Percentiles rank a stretch among this genome's conserved stretches.
Conservation (phyloP, 92 coral and sea anemone genomes). For the Heliopora coerulea region DNA sequence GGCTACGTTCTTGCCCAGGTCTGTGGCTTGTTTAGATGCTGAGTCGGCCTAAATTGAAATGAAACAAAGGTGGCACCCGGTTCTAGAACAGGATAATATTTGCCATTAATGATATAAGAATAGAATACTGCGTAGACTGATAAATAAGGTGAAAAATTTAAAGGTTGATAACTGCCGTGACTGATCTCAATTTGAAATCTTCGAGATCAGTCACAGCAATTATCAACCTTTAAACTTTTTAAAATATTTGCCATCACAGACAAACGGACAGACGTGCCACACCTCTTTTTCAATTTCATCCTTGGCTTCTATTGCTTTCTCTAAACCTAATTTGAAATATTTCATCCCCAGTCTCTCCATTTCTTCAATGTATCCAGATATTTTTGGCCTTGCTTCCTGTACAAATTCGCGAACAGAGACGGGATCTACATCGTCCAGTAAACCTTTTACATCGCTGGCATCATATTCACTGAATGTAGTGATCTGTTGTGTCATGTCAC, state of each 20-base stretch:
- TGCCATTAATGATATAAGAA: too few relatives aligned
- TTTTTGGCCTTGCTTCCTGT: slow-evolving; percentile 79
- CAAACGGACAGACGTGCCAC: too few relatives aligned
- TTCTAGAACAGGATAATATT: too few relatives aligned
- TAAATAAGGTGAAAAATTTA: too few relatives aligned
- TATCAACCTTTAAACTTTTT: too few relatives aligned
- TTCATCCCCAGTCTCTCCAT: slow-evolving; percentile 65
- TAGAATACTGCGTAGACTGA: too few relatives aligned
- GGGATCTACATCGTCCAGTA: slow-evolving; percentile 84
- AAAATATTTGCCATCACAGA: too few relatives aligned
- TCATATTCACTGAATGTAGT: slow-evolving; percentile 76
- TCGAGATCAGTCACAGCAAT: too few relatives aligned
- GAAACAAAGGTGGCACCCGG: too few relatives aligned
- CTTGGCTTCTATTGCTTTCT: slow-evolving; percentile 68
- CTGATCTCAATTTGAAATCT: too few relatives aligned
- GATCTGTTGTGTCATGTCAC: slow-evolving; percentile 76
- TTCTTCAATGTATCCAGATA: slow-evolving; percentile 69
- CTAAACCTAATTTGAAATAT: slow-evolving; percentile 67
- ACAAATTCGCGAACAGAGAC: slow-evolving; percentile 77
- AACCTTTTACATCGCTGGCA: slow-evolving; percentile 75
- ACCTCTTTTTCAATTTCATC: slow-evolving; percentile 84
- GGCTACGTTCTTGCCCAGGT: slow-evolving; percentile 19
- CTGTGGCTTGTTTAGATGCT: slow-evolving; percentile 12
- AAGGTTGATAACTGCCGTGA: too few relatives aligned
- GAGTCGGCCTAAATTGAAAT: neutral